A percentile compares a stretch with the other conserved stretches of the same genome.
phyloP scores from a whole-genome alignment of 2,888 invertebrate species.

The Crematogaster levior region DNA sequence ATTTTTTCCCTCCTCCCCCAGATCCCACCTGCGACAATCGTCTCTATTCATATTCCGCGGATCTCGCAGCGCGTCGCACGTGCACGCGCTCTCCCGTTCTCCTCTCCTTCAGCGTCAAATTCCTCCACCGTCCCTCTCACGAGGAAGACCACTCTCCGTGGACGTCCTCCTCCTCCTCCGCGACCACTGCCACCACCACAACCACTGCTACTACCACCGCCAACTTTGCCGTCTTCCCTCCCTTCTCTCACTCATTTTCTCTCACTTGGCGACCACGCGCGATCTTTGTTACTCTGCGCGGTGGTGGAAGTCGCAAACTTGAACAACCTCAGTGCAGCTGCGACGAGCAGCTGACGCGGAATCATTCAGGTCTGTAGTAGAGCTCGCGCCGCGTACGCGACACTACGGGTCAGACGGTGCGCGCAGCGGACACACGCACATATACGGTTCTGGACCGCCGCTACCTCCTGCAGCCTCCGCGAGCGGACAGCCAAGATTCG shows the following conservation, averaged over 20 bases:
- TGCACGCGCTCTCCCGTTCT: slow-evolving; percentile 28
- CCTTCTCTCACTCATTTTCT: slow-evolving; percentile 53
- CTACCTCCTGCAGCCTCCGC: not conserved
- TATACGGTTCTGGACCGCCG: not conserved
- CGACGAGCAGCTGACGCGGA: slow-evolving; percentile 84
- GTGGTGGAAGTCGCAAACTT: slow-evolving; percentile 70
- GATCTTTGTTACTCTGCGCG: slow-evolving; percentile 59
- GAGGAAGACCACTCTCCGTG: slow-evolving; percentile 45
- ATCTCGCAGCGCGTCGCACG: slow-evolving; percentile 37
- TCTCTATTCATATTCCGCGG: slow-evolving; percentile 19
- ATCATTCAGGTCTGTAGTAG: slow-evolving; percentile 59
- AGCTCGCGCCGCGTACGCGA: slow-evolving; percentile 50
- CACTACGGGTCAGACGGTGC: not conserved
- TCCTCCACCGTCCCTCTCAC: slow-evolving; percentile 53
- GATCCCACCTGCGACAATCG: slow-evolving; percentile 29
- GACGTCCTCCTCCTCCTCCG: slow-evolving; percentile 57
- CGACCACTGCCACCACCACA: slow-evolving; percentile 56
- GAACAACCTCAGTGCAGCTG: slow-evolving; percentile 82
- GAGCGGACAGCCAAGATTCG: slow-evolving; percentile 10
- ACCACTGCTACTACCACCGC: slow-evolving; percentile 54
- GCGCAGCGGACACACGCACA: not conserved
- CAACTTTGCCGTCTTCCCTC: slow-evolving; percentile 43
- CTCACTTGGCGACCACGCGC: slow-evolving; percentile 53
- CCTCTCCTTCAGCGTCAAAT: slow-evolving; percentile 20
- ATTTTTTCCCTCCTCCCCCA: slow-evolving; percentile 16